Base-by-base conservation (phyloP, 2,797 vertebrate genomes). In the Hydrolagus colliei region DNA sequence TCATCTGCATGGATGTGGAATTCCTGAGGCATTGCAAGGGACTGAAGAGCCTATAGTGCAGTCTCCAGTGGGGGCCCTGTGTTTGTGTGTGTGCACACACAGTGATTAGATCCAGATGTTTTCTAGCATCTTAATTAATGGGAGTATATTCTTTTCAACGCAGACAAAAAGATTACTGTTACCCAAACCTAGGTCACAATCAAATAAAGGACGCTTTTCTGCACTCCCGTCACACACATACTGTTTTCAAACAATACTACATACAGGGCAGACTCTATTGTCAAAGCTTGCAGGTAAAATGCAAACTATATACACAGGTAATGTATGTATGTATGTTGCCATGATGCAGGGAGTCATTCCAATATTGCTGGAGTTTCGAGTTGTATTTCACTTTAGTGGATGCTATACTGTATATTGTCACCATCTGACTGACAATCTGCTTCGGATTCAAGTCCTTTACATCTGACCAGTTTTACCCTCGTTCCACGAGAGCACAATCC, bases 91-190 rank as follows among this genome's bases (percentile, higher is more conserved):
- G 65, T 27, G 27, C 27, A 27, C 41, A 52, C 41, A 52, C 65
- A 84, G 32, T 71, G 65, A 84, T 71, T 71, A 68, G 79, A 84
- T 84, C 79, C 79, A 84, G 79, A 84, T 84, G 79, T 84, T 84
- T 82, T 84, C 79, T 84, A 84, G 35, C 79, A 68, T 71, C 79
- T 84, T 84, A 84, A 84, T 84, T 84, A 84, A 84, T 71, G 63
- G 79, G 65, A 84, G 71, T 84, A 84, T 84, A 71, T 84, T 67
- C 11, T 18, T 68, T n/a, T 84, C 65, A 68, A 67, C 79, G 16
- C 35, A 71, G 79, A 71, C 79, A 71, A 41, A 84, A 82, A 68
- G 65, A 67, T 62, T 67, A 41, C 65, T 41, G 18, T 84, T 41
- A 84, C 52, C 27, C 75, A 77, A 77, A 61, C 52, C 10, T 52